A percentile compares a stretch with the other conserved stretches of the same genome.
Conservation (phyloP, 1,140 invertebrate genomes). For the Drosophila littoralis region DNA sequence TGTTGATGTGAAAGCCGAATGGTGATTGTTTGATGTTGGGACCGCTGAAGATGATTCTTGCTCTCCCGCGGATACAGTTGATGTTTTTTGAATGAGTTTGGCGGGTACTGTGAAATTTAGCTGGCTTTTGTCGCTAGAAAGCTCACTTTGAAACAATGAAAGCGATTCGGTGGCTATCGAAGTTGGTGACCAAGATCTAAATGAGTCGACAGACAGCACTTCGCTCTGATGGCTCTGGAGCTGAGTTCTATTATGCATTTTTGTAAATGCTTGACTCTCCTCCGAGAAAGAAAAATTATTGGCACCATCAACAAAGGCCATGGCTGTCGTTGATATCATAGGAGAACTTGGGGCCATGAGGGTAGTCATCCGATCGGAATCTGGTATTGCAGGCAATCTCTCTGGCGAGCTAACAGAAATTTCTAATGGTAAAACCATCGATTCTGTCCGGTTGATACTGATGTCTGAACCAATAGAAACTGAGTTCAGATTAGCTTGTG, state of each 20-base stretch:
- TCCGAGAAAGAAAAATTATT: not conserved
- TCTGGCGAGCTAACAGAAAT: constrained; percentile 17
- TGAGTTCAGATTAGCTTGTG: constrained; percentile 12
- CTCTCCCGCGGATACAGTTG: not conserved
- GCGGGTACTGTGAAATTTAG: not conserved
- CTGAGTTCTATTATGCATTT: not conserved
- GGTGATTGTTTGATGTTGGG: constrained; percentile 1
- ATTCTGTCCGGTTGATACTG: not conserved
- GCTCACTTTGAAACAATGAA: not conserved
- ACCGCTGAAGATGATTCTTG: constrained; percentile 14
- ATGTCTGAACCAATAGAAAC: constrained; percentile 31
- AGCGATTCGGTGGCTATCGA: not conserved
- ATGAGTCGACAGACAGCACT: not conserved
- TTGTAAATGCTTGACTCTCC: not conserved
- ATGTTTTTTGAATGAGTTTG: not conserved
- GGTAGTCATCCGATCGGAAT: constrained; percentile 2
- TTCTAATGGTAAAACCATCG: not conserved
- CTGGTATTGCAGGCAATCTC: not conserved
- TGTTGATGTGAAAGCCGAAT: not conserved
- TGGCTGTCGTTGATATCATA: constrained; percentile 1
- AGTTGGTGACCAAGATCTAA: constrained; percentile 1
- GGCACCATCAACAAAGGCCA: not conserved
- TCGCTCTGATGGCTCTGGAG: not conserved
- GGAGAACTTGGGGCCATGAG: not conserved
- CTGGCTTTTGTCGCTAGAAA: not conserved